Conservation (phyloP, 2,113 vertebrate genomes). For the Vidua macroura region DNA sequence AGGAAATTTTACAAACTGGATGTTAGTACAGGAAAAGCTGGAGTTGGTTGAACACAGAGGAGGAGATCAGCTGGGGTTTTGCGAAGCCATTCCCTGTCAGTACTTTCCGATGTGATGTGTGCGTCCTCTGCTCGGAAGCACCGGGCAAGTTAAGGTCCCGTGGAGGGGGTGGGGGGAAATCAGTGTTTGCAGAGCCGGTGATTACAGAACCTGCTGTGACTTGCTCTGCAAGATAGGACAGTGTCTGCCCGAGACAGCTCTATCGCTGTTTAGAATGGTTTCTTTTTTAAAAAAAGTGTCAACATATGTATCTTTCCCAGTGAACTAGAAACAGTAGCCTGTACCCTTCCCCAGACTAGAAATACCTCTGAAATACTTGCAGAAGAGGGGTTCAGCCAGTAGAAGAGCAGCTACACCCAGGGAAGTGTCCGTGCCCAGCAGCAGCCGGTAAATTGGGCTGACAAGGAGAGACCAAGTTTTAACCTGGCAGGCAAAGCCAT, state of each 20-base stretch:
- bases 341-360: not conserved
- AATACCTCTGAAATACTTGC: not conserved
- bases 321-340: not conserved
- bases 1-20: not conserved
- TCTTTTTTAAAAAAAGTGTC: not conserved
- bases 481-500: not conserved
- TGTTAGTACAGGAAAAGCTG: not conserved
- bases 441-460: not conserved
- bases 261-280: not conserved
- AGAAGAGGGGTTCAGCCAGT: not conserved
- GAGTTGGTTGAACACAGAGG: accelerated
- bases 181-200: not conserved
- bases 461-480: not conserved
- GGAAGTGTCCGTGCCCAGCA: not conserved
- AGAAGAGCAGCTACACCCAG: not conserved
- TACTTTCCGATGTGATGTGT: accelerated
- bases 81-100: not conserved
- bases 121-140: accelerated
- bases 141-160: accelerated
- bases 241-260: not conserved
- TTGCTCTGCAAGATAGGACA: not conserved
- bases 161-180: not conserved
- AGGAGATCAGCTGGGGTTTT: not conserved
- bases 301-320: not conserved
- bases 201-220: not conserved